phyloP scores from a whole-genome alignment of 2,888 invertebrate species.

The Sympetrum striolatum region DNA sequence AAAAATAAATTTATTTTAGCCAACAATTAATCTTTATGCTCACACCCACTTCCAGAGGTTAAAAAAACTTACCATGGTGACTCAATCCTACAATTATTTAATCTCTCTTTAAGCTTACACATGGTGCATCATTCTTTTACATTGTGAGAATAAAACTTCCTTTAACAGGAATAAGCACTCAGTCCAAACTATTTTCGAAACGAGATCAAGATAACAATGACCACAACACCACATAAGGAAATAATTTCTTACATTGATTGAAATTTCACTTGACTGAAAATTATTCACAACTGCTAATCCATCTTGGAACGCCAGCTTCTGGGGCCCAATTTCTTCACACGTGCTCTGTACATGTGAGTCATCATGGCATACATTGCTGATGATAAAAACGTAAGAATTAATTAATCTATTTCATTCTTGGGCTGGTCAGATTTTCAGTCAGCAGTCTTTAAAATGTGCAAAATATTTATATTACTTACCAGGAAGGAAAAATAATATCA shows the following conservation, averaged over 20 bases:
- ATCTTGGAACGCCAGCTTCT: constrained; percentile 57
- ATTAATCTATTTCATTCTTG: neutral
- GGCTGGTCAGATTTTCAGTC: neutral
- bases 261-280: neutral
- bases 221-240: constrained; percentile 4
- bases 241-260: neutral
- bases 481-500: constrained; percentile 78
- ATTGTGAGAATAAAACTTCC: neutral
- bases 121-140: neutral
- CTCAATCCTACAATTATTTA: neutral
- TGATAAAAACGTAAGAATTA: constrained; percentile 49
- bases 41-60: neutral
- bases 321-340: constrained; percentile 70
- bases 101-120: neutral
- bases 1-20: neutral
- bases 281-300: neutral
- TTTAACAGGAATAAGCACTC: constrained; percentile 4
- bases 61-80: neutral
- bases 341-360: constrained; percentile 81
- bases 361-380: constrained; percentile 75
- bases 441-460: neutral
- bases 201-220: constrained; percentile 12
- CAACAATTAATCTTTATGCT: neutral
- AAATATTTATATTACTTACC: constrained; percentile 57
- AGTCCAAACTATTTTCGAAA: neutral